phyloP scores from a whole-genome alignment of 2,113 vertebrate genomes.

The Embiotoca jacksoni region DNA sequence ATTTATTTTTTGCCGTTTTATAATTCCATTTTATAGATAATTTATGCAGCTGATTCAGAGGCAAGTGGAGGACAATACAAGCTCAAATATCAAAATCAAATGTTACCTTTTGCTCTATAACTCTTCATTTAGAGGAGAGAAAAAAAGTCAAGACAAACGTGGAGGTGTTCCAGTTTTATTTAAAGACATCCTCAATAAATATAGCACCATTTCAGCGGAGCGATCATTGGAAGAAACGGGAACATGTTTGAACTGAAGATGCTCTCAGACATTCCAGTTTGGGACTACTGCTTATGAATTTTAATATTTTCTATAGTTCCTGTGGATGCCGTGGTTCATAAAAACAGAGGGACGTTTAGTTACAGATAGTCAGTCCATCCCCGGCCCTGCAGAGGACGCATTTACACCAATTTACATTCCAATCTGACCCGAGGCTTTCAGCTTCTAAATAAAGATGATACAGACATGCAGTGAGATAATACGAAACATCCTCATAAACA shows the following conservation, averaged over 20 bases:
- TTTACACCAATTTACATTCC: constrained; percentile 40
- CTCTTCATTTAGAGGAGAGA: neutral
- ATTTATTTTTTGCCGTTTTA: no score
- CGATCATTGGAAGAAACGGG: constrained; percentile 19
- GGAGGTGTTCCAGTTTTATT: constrained; percentile 68
- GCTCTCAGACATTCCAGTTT: constrained; percentile 21
- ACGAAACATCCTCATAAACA: constrained; percentile 20
- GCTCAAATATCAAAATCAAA: neutral
- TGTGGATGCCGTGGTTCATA: constrained; percentile 27
- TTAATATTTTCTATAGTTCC: constrained; percentile 9
- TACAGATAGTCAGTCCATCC: constrained; percentile 2
- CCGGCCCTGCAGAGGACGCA: constrained; percentile 40
- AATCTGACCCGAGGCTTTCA: constrained; percentile 13
- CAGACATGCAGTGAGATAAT: constrained; percentile 63
- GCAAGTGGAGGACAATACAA: no score
- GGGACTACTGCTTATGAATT: neutral
- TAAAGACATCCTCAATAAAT: constrained; percentile 75
- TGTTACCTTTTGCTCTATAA: neutral
- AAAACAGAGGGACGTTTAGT: constrained; percentile 16
- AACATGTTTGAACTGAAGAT: constrained; percentile 27
- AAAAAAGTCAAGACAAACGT: constrained; percentile 7
- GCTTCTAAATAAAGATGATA: constrained; percentile 42
- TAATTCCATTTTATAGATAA: no score
- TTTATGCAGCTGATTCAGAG: no score
- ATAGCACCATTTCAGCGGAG: constrained; percentile 72